Base-by-base conservation (phyloP, 2,113 vertebrate species). In the Micronycteris hirsuta region DNA sequence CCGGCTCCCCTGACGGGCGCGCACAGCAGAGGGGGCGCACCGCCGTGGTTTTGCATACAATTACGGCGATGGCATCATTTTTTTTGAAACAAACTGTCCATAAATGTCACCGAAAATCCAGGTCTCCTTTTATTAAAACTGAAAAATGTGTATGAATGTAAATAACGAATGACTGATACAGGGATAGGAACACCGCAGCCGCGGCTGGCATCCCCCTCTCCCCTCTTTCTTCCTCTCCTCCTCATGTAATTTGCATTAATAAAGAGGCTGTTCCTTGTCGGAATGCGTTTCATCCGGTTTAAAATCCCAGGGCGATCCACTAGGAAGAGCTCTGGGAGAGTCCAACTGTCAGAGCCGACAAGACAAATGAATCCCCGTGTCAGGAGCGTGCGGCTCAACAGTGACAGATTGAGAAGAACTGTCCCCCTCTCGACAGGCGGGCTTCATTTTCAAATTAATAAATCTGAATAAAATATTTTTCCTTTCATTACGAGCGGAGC, bases 401-500 rank as follows among this genome's bases (percentile, higher is more conserved):
- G 98, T 99, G 99, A 99, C 99, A 99, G 99, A 99, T 99, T 99
- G 99, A 99, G 99, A 99, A 99, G 99, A 99, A 99, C 99, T 99
- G 99, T 99, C 99, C 99, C 99, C 99, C 99, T 99, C 99, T 99
- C 99, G 99, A 99, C 99, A 99, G 99, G 99, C 99, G 99, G 99
- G 99, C 99, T 99, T 99, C 99, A 99, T 99, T 99, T 99, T 99
- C 99, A 99, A 99, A 99, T 99, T 99, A 99, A 99, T 99, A 99
- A 99, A 99, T 99, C 99, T 99, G 99, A 99, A 99, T 99, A 99
- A 99, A 99, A 99, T 99, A 99, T 99, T 99, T 99, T 99, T 99
- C 99, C 99, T 99, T 99, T 99, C 99, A 99, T 99, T 99, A 99
- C 99, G 98, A 99, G 99, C 99, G 98, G 99, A 99, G 99, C 98